Percentiles rank a stretch among this genome's conserved stretches.
phyloP scores from a whole-genome alignment of 2,113 vertebrate genomes.

The Mormyrus iriodes region DNA sequence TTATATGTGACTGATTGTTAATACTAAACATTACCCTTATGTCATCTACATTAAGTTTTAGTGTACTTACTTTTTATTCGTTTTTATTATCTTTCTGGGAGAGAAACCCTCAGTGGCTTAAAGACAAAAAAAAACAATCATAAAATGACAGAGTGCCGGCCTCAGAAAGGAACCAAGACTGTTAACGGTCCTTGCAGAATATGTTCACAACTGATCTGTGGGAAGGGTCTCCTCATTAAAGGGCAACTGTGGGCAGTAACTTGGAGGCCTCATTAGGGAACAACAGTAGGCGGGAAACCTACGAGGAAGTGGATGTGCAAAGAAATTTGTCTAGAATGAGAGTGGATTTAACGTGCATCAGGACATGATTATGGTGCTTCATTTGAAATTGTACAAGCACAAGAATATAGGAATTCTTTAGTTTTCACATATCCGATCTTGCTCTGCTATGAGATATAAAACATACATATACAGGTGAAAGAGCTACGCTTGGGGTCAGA shows the following conservation, averaged over 20 bases:
- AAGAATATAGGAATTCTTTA: not conserved
- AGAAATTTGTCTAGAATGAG: not conserved
- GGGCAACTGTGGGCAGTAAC: not conserved
- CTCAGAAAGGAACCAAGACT: not conserved
- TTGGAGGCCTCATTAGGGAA: not conserved
- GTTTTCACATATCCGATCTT: not conserved
- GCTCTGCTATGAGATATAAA: not conserved
- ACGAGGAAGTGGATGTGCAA: not conserved
- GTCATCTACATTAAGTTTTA: not conserved
- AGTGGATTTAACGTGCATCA: not conserved
- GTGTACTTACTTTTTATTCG: not conserved
- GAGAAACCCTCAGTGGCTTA: not conserved
- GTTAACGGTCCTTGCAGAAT: not conserved
- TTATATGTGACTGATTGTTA: not conserved
- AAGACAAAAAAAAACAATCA: not conserved
- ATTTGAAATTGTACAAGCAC: not conserved
- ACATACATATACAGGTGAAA: not conserved
- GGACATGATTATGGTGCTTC: not conserved
- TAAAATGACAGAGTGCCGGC: not conserved
- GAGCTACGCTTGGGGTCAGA: not conserved
- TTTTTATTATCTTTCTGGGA: not conserved
- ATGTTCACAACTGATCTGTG: slow-evolving; percentile 2
- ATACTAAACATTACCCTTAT: not conserved
- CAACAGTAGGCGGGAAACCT: not conserved
- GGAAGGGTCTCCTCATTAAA: not conserved